phyloP scores from a whole-genome alignment of 2,113 vertebrate genomes.

The Hemiprocne comata region DNA sequence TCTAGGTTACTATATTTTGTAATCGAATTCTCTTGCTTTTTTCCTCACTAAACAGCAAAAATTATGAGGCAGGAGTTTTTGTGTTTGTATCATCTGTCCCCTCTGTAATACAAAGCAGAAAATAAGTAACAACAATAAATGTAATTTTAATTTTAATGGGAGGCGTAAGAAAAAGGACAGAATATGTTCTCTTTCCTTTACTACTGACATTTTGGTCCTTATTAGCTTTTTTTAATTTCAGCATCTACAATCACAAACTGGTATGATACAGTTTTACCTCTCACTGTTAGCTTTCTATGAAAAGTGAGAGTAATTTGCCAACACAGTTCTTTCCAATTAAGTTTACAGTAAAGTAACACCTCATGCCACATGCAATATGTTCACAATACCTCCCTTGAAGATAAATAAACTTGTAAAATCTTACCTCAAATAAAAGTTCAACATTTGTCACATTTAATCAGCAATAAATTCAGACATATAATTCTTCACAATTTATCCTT shows the following conservation, averaged over 20 bases:
- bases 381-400: conserved; percentile 21
- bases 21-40: neutral
- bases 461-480: conserved; percentile 48
- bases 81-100: neutral
- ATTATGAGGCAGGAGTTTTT: neutral
- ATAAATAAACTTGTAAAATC: conserved; percentile 59
- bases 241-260: neutral
- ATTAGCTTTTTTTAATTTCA: neutral
- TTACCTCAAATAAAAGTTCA: conserved; percentile 50
- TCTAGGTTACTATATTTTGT: neutral
- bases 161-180: neutral
- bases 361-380: neutral
- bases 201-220: neutral
- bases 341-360: neutral
- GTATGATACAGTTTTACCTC: neutral
- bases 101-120: neutral
- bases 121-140: neutral
- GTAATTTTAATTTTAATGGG: neutral
- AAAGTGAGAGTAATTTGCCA: neutral
- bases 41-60: neutral
- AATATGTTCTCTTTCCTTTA: neutral
- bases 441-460: conserved; percentile 67
- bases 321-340: neutral
- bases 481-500: conserved; percentile 62
- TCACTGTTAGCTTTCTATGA: neutral